Percentiles rank a stretch among this genome's conserved stretches.
Conservation (phyloP, 2,113 vertebrate genomes). For the Aptenodytes forsteri region DNA sequence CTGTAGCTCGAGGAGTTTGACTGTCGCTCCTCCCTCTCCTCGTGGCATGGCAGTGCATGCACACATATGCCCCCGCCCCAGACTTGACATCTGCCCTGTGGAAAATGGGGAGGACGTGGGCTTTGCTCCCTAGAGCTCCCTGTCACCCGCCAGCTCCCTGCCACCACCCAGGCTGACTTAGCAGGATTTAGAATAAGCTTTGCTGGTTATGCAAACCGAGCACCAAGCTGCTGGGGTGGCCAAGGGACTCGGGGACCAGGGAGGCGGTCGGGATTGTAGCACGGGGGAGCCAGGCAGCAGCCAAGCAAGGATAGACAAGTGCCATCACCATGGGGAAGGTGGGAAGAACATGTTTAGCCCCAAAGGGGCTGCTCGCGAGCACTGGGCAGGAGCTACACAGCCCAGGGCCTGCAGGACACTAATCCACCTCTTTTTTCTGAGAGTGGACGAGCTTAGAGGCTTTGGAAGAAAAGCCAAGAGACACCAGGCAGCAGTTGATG, state of each 20-base stretch:
- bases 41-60: neutral
- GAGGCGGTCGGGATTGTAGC: neutral
- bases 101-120: neutral
- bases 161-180: neutral
- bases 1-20: neutral
- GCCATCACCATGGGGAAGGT: neutral
- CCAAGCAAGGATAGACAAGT: neutral
- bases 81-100: neutral
- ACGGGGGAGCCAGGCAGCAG: neutral
- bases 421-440: neutral
- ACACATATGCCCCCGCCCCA: neutral
- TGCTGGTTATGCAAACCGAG: neutral
- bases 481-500: neutral
- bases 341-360: neutral
- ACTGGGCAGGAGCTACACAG: neutral
- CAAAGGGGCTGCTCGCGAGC: neutral
- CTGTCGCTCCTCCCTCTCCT: neutral
- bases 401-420: neutral
- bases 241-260: neutral
- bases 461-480: neutral
- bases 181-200: conserved; percentile 24
- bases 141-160: neutral
- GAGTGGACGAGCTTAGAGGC: neutral
- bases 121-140: neutral
- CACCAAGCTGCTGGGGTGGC: neutral